Evolutionary conservation across 2,888 invertebrate genomes (phyloP).

Genomic region (Ditylenchus weischeri): DNA sequence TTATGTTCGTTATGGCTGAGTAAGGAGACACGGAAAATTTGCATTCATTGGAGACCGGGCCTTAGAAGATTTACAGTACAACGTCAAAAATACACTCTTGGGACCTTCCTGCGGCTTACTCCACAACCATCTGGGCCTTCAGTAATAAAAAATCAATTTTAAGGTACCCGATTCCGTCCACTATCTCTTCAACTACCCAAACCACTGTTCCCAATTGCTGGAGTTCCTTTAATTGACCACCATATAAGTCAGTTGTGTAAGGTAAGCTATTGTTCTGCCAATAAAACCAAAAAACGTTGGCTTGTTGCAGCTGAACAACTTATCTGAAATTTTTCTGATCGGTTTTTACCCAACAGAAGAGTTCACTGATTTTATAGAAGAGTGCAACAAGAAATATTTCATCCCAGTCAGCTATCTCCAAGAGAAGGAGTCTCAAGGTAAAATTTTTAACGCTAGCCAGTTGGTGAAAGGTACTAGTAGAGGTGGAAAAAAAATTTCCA

Average conservation of each 20-base stretch:
- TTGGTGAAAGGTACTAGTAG: no score
- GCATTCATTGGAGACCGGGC: no score
- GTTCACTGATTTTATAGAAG: slow-evolving; percentile 80
- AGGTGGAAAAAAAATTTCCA: no score
- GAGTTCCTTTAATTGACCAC: slow-evolving; percentile 89
- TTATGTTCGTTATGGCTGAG: no score
- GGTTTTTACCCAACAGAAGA: slow-evolving; percentile 84
- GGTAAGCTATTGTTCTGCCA: slow-evolving; percentile 28
- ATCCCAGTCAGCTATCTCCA: slow-evolving; percentile 72
- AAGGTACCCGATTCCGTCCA: slow-evolving; percentile 93
- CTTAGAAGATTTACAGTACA: no score
- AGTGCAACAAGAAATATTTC: slow-evolving; percentile 62
- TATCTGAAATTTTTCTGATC: slow-evolving; percentile 86
- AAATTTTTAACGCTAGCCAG: no score
- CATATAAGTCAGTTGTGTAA: slow-evolving; percentile 84
- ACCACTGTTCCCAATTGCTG: slow-evolving; percentile 93
- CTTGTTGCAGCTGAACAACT: slow-evolving; percentile 67
- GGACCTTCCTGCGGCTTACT: no score
- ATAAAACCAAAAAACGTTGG: background rate
- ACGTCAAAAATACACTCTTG: no score
- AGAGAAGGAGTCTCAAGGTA: slow-evolving; percentile 81
- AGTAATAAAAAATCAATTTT: no score
- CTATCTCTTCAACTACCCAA: slow-evolving; percentile 94
- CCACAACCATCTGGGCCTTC: no score
- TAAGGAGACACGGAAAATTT: no score